Conservation (phyloP, 2,797 vertebrate species). For the Nyctibius grandis region DNA sequence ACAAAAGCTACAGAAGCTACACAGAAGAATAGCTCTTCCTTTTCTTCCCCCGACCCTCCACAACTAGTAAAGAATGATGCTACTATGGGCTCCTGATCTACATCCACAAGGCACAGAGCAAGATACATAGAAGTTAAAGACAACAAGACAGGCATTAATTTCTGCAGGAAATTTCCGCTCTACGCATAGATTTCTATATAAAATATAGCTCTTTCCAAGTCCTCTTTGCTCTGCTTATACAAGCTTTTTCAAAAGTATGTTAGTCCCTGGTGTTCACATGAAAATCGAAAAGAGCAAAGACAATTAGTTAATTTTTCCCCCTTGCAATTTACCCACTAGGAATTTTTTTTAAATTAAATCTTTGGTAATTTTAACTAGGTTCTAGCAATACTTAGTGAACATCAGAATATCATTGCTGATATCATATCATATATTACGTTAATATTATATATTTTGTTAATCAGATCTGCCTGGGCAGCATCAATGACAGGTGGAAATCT, state of each 20-base stretch:
- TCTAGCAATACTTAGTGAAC: background rate
- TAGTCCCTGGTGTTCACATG: background rate
- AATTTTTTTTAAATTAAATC: background rate
- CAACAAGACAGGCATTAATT: background rate
- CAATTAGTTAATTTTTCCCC: background rate
- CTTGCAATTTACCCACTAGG: background rate
- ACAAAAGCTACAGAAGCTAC: constrained; percentile 35
- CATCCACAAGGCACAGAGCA: background rate
- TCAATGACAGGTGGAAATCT: background rate
- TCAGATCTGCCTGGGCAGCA: background rate
- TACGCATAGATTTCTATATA: rapidly evolving
- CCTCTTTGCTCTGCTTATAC: background rate
- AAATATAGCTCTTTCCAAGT: background rate
- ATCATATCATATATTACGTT: background rate
- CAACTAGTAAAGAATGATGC: background rate
- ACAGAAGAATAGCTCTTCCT: constrained; percentile 39
- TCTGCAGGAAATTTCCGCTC: background rate
- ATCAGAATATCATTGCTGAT: background rate
- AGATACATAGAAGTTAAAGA: background rate
- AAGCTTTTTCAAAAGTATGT: background rate
- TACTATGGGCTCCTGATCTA: background rate
- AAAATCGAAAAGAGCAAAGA: background rate
- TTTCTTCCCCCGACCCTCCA: background rate
- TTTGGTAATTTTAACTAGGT: background rate
- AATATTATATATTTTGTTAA: background rate